phyloP scores from a whole-genome alignment of 2,888 invertebrate species.

The Holacanthella duospinosa region DNA sequence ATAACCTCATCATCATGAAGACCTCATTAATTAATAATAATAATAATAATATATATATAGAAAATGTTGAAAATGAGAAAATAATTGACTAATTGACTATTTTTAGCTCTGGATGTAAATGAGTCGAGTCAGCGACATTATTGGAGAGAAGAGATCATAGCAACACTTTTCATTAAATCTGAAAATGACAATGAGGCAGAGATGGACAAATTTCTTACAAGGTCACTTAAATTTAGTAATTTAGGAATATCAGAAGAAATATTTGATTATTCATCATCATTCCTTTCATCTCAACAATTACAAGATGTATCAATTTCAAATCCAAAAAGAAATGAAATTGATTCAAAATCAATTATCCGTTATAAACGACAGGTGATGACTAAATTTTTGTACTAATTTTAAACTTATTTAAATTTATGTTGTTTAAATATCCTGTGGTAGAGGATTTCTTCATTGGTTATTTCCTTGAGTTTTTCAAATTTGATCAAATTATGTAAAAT shows the following conservation, averaged over 20 bases:
- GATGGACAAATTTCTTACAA: neutral
- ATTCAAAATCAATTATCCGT: neutral
- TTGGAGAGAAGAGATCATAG: neutral
- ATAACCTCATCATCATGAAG: too few relatives aligned
- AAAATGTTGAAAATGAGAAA: neutral
- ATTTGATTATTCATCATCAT: neutral
- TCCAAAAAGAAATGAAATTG: neutral
- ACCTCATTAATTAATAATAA: too few relatives aligned
- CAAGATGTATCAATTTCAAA: neutral
- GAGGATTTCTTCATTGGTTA: too few relatives aligned
- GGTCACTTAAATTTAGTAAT: neutral
- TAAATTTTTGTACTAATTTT: neutral
- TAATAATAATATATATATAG: too few relatives aligned
- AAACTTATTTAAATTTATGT: neutral
- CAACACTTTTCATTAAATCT: neutral
- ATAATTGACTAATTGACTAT: too few relatives aligned
- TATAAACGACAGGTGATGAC: neutral
- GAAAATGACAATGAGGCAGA: neutral
- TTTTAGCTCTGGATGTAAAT: neutral
- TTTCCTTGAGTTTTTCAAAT: too few relatives aligned
- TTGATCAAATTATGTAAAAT: too few relatives aligned
- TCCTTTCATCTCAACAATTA: neutral
- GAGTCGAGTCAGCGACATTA: neutral
- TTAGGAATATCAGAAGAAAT: neutral
- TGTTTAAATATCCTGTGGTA: too few relatives aligned